phyloP scores from a whole-genome alignment of 1,140 invertebrate species.

The Saccostrea echinata region DNA sequence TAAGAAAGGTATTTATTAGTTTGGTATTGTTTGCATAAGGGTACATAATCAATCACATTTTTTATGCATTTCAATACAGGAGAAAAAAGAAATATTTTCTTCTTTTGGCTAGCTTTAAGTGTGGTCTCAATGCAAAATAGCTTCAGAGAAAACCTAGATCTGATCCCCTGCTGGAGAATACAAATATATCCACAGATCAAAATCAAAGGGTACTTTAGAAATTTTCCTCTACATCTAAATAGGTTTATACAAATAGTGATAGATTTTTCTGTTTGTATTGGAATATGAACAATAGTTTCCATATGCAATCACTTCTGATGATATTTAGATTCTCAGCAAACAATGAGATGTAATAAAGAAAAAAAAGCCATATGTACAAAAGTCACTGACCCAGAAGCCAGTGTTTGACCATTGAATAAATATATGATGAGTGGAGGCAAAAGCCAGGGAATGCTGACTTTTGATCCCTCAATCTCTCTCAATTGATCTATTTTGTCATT shows the following conservation, averaged over 20 bases:
- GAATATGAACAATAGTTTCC: constrained; percentile 25
- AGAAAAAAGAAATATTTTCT: too few species aligned
- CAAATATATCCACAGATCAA: too few species aligned
- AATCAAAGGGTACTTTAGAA: background rate
- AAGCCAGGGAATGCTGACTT: background rate
- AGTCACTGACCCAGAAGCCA: constrained; percentile 11
- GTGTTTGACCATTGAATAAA: background rate
- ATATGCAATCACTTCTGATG: constrained; percentile 18
- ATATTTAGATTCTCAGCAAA: background rate
- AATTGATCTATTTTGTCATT: constrained; percentile 38
- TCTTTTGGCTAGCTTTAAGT: too few species aligned
- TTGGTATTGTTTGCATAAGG: too few species aligned
- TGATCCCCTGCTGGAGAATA: too few species aligned
- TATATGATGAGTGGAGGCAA: constrained; percentile 14
- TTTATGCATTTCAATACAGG: too few species aligned
- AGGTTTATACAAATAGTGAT: background rate
- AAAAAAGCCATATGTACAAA: background rate
- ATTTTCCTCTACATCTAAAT: background rate
- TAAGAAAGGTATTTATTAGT: too few species aligned
- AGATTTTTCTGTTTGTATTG: constrained; percentile 15
- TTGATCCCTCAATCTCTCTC: constrained; percentile 19
- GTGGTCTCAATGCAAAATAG: too few species aligned
- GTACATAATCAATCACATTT: too few species aligned
- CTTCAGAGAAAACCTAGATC: too few species aligned
- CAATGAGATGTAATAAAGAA: constrained; percentile 12